Evolutionary conservation across 1,140 invertebrate species (phyloP).

Genomic region (Parapsyche elsis): DNA sequence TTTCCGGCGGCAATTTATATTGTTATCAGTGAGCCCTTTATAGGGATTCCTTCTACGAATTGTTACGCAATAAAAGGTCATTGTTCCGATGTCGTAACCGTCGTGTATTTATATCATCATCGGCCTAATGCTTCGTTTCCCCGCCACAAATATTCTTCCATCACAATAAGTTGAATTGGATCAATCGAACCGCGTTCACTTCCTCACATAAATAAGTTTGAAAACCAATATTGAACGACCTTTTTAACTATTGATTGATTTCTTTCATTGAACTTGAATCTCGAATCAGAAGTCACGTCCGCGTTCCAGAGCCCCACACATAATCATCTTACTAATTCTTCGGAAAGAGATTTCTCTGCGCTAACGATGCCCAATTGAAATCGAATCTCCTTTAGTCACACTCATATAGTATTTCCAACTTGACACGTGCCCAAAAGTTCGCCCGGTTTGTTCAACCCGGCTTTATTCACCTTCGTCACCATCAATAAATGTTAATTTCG

Average conservation of each 20-base stretch:
- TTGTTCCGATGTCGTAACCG: not conserved
- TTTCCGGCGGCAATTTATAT: not conserved
- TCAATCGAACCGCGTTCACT: too few species aligned
- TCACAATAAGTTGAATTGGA: too few species aligned
- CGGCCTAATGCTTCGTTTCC: too few species aligned
- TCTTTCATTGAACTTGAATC: not conserved
- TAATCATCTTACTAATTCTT: not conserved
- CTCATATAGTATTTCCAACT: not conserved
- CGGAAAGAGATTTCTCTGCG: not conserved
- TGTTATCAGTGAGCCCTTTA: slow-evolving; percentile 3
- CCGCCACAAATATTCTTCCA: too few species aligned
- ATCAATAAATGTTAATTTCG: not conserved
- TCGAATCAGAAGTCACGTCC: not conserved
- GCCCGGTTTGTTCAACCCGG: not conserved
- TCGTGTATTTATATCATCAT: too few species aligned
- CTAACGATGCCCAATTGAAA: not conserved
- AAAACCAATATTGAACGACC: too few species aligned
- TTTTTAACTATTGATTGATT: too few species aligned
- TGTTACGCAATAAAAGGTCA: slow-evolving; percentile 11
- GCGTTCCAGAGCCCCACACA: not conserved
- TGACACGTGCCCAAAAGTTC: not conserved
- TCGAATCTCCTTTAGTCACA: not conserved
- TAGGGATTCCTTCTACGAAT: not conserved
- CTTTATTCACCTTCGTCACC: not conserved
- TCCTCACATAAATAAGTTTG: too few species aligned